Percentiles rank a stretch among this genome's conserved stretches.
phyloP scores from a whole-genome alignment of 2,113 vertebrate genomes.

The Aphelocoma coerulescens region DNA sequence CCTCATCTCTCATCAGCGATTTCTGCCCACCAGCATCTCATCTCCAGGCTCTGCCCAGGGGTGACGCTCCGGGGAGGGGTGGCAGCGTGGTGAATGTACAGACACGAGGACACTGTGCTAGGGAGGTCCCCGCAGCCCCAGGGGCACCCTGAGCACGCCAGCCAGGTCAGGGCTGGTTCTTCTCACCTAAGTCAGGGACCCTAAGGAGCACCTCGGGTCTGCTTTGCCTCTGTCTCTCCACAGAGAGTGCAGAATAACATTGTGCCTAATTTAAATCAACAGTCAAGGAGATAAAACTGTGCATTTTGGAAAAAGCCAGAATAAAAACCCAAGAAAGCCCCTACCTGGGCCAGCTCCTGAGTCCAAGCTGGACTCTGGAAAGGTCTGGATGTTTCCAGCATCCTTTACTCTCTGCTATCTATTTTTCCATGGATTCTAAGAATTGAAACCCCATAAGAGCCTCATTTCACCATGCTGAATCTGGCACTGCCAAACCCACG shows the following conservation, averaged over 20 bases:
- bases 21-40: slow-evolving; percentile 20
- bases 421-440: not conserved
- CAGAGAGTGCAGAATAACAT: not conserved
- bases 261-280: slow-evolving; percentile 18
- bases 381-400: not conserved
- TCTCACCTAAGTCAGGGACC: not conserved
- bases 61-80: not conserved
- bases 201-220: not conserved
- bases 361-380: not conserved
- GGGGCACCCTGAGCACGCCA: not conserved
- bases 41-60: not conserved
- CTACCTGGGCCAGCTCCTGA: not conserved
- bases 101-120: not conserved
- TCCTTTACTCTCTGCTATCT: not conserved
- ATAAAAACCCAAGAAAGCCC: not conserved
- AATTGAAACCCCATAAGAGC: not conserved
- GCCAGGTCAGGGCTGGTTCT: not conserved
- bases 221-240: not conserved
- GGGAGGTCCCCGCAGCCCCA: not conserved
- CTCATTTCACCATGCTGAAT: not conserved
- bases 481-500: not conserved
- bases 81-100: not conserved
- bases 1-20: not conserved
- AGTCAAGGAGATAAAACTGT: not conserved
- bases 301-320: slow-evolving; percentile 14